A percentile compares a stretch with the other conserved stretches of the same genome.
phyloP scores from a whole-genome alignment of 2,797 vertebrate species.

The Myotis pilosus region DNA sequence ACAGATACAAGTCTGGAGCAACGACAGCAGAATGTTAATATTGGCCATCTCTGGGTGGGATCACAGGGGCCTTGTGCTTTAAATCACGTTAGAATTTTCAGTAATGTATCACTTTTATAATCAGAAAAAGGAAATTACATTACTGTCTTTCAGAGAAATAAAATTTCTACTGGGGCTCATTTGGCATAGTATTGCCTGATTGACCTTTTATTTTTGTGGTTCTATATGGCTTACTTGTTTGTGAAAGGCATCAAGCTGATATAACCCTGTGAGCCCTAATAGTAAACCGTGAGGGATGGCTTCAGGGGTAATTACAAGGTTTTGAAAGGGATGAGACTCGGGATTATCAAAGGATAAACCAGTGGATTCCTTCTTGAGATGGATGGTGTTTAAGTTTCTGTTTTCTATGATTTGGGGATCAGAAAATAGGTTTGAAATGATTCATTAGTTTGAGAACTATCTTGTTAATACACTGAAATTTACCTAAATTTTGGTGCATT shows the following conservation, averaged over 20 bases:
- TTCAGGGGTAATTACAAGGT: not conserved
- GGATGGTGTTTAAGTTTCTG: not conserved
- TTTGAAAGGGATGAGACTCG: not conserved
- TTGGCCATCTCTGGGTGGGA: not conserved
- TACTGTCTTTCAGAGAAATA: slow-evolving; percentile 28
- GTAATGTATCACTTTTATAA: slow-evolving; percentile 27
- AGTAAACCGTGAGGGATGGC: not conserved
- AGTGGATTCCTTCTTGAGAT: slow-evolving; percentile 27
- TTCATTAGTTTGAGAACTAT: not conserved
- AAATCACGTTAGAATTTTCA: slow-evolving; percentile 34
- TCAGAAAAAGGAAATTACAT: slow-evolving; percentile 34
- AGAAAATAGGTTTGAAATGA: slow-evolving; percentile 18
- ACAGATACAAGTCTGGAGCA: not conserved
- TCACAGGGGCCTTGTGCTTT: not conserved
- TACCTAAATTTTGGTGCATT: slow-evolving; percentile 1
- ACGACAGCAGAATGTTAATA: slow-evolving; percentile 22
- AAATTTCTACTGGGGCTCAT: not conserved
- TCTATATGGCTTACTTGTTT: not conserved
- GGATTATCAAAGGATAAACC: slow-evolving; percentile 18
- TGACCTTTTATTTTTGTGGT: slow-evolving; percentile 19
- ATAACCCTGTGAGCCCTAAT: not conserved
- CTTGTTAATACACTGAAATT: slow-evolving; percentile 23
- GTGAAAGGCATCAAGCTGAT: not conserved
- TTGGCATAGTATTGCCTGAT: not conserved
- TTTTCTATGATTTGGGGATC: slow-evolving; percentile 29